Conservation (phyloP, 2,888 invertebrate species). For the Heliconius cydno region DNA sequence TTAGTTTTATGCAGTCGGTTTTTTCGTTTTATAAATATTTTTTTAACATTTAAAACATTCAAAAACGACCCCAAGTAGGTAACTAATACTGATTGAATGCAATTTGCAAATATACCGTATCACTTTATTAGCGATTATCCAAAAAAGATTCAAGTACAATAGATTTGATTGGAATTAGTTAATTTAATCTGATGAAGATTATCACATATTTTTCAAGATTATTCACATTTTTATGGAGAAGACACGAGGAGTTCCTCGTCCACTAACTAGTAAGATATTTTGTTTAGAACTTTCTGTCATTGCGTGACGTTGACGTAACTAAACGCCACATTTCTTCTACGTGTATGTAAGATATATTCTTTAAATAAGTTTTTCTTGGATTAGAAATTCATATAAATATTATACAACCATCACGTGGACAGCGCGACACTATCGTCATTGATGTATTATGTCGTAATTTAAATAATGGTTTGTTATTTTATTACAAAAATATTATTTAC, state of each 20-base stretch:
- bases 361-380: too few species aligned
- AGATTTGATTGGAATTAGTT: neutral
- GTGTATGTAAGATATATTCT: too few species aligned
- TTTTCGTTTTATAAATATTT: neutral
- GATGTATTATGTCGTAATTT: too few species aligned
- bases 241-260: too few species aligned
- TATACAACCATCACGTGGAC: too few species aligned
- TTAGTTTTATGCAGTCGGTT: too few species aligned
- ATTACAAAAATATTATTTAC: too few species aligned
- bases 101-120: slow-evolving; percentile 3
- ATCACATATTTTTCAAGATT: neutral
- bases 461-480: too few species aligned
- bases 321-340: neutral
- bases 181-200: neutral
- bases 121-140: neutral
- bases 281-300: neutral
- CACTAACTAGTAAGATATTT: neutral
- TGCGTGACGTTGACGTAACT: neutral
- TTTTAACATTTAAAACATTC: neutral
- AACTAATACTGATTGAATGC: neutral
- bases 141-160: neutral
- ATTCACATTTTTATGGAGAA: neutral
- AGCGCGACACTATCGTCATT: too few species aligned
- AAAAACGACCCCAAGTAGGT: neutral
- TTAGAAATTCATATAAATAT: too few species aligned